Evolutionary conservation across 1,140 invertebrate species (phyloP), one percentile per base, ranked within the genome.

Genomic region (Bombus huntii): DNA sequence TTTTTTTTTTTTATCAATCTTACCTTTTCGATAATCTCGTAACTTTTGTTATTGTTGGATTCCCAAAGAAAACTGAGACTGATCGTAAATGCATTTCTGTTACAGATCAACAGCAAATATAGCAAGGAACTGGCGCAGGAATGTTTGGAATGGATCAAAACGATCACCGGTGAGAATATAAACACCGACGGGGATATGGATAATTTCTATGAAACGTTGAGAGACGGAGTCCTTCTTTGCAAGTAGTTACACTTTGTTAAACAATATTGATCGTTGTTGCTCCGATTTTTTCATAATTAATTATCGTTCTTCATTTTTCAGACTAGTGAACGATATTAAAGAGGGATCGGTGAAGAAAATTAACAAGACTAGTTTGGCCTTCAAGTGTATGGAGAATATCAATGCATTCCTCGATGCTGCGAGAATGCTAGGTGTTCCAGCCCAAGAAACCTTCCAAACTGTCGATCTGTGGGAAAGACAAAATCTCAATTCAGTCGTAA

Each of bases 381-480:
- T 99, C 95, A 99, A 99, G 92, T 99, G 98, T 93, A 99, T 99
- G 99, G 99, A 99, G 95, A 99, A 99, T 94, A 99, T 99, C 87
- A 99, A 99, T 92, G 97, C 97, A 13, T 99, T 99, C 95, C 95
- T 99, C 81, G 97, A 97, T 90, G 97, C 97, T 13, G 98, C 98
- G 65, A 97, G 97, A 92, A 96, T 96, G n/a, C 96, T 99, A 83
- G 99, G 99, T 47, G 99, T 99, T 4, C 98, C 98, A 37, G 97
- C 98, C 44, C 98, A 99, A 95, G 98, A 99, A 95, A 98, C 98
- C 57, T 99, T 99, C 97, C 99, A 99, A 95, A 98, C 98, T 34
- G 98, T 99, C 5, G 99, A 99, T 95, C 96, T 99, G 18, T 99
- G 98, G 98, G 99, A 99, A 94, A 96, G 97, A 93, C 98, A 99